phyloP scores from a whole-genome alignment of 2,113 vertebrate species.

The Tiliqua scincoides region DNA sequence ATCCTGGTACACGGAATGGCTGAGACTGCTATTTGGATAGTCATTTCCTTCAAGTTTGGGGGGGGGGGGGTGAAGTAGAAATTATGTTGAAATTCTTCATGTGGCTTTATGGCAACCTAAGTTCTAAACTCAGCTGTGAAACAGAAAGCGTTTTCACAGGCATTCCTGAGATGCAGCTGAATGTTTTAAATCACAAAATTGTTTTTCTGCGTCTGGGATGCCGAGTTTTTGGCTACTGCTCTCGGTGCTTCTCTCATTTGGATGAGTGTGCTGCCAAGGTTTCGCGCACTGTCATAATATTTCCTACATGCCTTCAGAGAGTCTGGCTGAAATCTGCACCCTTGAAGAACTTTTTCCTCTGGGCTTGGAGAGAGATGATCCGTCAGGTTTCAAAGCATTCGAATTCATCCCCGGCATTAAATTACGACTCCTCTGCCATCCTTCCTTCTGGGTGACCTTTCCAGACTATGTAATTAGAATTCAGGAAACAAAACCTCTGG shows the following conservation, averaged over 20 bases:
- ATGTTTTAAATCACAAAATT: background rate
- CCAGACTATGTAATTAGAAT: background rate
- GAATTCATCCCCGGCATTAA: background rate
- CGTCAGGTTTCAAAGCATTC: background rate
- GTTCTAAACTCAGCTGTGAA: background rate
- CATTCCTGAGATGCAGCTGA: background rate
- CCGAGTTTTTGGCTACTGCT: background rate
- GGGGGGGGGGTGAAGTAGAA: background rate
- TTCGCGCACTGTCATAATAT: background rate
- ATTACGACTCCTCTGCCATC: background rate
- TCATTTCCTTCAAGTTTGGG: background rate
- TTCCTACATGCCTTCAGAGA: fast-evolving
- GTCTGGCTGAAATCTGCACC: background rate
- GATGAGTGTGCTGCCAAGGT: background rate
- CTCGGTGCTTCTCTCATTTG: background rate
- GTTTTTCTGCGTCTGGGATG: background rate
- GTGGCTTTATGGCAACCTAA: background rate
- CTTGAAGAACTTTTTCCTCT: background rate
- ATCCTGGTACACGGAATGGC: background rate
- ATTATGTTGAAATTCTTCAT: background rate
- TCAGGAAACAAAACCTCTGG: background rate
- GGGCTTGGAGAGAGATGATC: background rate
- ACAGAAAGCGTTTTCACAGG: background rate
- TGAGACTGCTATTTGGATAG: background rate
- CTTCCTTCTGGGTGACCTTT: background rate